Base-by-base conservation (phyloP, 2,888 invertebrate species). In the Drosophila picticornis region DNA sequence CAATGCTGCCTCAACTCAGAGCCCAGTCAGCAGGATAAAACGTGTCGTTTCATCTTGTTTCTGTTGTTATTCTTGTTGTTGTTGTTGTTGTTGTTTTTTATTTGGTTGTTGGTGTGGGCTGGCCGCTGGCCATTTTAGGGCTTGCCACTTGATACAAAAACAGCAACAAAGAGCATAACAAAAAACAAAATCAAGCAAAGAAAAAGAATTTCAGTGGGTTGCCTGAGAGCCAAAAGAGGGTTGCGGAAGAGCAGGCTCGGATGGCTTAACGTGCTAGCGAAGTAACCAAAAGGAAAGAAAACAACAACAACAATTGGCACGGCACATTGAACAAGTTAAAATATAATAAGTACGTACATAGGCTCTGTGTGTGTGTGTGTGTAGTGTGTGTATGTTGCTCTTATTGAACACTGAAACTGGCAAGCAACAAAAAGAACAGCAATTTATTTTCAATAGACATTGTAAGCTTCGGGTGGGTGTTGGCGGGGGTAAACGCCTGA, bases 261-360 rank as follows among this genome's bases (percentile, higher is more conserved):
- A 61, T 62, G 57, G 55, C 48, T 74, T 61, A 65, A 67, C 67
- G 38, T 66, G 46, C 80, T 65, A 57, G 51, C 50, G 68, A 72
- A 75, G 48, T 74, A 43, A 73, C 74, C 69, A 69, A 68, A 60
- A 56, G 46, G 34, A 58, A 68, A 51, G 29, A 62, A 36, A 48
- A 32, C 48, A 55, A 29, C 51, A 62, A 52, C 52, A 73, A 62
- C 75, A 69, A 60, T 50, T 75, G 69, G 66, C 61, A 83, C 77
- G 72, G 81, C 72, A 83, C 84, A 88, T 88, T 85, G 85, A 88
- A 67, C 88, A 84, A 84, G 77, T 80, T 88, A 83, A 88, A 88
- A 80, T 80, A 84, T 80, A 88, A 84, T 83, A 88, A 75, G 65
- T 60, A 60, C 69, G 62, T 59, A 60, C 65, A 72, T 73, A 72